These are phyloP conservation scores for Tetranychus cinnabarinus DNA, from an alignment of 1,140 invertebrate genomes.

Conservation along the genomic window DNA sequence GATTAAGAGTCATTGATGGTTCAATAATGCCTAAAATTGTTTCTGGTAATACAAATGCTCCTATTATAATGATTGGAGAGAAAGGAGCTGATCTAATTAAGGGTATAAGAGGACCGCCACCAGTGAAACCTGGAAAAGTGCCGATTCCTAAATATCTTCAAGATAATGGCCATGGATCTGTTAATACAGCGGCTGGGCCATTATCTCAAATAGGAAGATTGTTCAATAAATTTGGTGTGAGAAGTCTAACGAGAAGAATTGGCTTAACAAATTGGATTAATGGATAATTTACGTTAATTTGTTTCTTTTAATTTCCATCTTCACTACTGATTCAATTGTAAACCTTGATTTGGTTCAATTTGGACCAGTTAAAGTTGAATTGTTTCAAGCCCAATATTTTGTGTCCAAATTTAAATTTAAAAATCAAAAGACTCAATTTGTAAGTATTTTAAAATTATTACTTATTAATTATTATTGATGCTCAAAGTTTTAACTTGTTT, in stretches of 20 bases:
- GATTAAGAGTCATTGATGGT: conserved; percentile 38
- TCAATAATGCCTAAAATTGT: conserved; percentile 43
- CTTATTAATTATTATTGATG: too few species aligned
- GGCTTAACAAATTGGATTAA: background rate
- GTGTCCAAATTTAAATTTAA: too few species aligned
- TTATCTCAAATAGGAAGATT: background rate
- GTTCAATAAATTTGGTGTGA: background rate
- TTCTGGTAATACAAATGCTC: conserved; percentile 45
- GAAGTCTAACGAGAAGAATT: background rate
- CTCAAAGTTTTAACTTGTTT: too few species aligned
- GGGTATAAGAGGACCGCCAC: conserved; percentile 12
- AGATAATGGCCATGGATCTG: background rate
- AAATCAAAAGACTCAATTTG: too few species aligned
- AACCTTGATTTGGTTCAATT: too few species aligned
- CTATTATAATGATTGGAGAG: conserved; percentile 63
- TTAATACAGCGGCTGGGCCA: background rate
- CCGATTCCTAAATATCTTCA: background rate
- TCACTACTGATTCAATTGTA: too few species aligned
- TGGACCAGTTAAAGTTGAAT: too few species aligned
- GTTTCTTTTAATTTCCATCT: background rate
- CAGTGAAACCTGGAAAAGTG: background rate
- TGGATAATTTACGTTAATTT: background rate
- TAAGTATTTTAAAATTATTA: too few species aligned
- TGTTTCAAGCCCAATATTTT: too few species aligned
- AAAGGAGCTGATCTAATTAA: conserved; percentile 52